Conservation (phyloP, 1,140 invertebrate genomes). For the Drosophila ohnishii region DNA sequence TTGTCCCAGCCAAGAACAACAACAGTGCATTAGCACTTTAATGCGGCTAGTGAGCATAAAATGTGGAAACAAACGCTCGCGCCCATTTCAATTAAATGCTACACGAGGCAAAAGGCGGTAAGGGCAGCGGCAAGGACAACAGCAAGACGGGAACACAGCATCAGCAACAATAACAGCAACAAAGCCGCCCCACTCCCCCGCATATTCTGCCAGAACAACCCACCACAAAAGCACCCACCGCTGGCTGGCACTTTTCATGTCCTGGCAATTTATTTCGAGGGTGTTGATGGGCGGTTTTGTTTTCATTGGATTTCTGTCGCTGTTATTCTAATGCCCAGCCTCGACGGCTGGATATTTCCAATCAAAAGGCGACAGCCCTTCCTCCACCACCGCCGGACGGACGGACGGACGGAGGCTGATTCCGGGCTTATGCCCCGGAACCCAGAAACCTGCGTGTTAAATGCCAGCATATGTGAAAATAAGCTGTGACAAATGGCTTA, state of each 20-base stretch:
- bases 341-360: slow-evolving; percentile 61
- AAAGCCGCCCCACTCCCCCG: slow-evolving; percentile 24
- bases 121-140: slow-evolving; percentile 24
- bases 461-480: slow-evolving; percentile 83
- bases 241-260: slow-evolving; percentile 32
- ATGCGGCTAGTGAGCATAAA: slow-evolving; percentile 80
- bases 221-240: slow-evolving; percentile 15
- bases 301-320: slow-evolving; percentile 82
- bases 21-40: slow-evolving; percentile 83
- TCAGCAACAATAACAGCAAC: slow-evolving; percentile 61
- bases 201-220: slow-evolving; percentile 2
- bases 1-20: slow-evolving; percentile 73
- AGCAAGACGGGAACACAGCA: slow-evolving; percentile 43
- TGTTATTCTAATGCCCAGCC: slow-evolving; percentile 76
- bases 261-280: slow-evolving; percentile 73
- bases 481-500: slow-evolving; percentile 83
- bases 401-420: slow-evolving; percentile 9
- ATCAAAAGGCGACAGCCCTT: slow-evolving; percentile 62
- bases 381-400: slow-evolving; percentile 25
- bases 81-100: slow-evolving; percentile 79
- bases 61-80: slow-evolving; percentile 76
- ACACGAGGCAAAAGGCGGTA: slow-evolving; percentile 36
- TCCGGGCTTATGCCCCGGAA: slow-evolving; percentile 26
- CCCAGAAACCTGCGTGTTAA: slow-evolving; percentile 71
- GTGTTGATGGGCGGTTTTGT: slow-evolving; percentile 83